Evolutionary conservation across 2,113 vertebrate species (phyloP).

Genomic region (Cromileptes altivelis): DNA sequence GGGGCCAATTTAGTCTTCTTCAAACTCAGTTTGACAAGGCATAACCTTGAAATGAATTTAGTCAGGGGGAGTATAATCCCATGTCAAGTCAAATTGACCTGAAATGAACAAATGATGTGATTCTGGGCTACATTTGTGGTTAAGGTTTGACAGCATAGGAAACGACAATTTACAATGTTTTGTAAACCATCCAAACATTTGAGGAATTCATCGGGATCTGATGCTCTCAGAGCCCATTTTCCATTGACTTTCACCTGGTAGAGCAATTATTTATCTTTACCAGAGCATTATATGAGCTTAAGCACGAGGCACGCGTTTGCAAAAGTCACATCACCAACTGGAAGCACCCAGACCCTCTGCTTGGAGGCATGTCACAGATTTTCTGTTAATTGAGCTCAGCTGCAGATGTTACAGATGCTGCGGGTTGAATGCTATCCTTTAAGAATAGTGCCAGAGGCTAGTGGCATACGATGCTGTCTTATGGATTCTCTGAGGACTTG

Average conservation of each 20-base stretch:
- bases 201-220: not conserved
- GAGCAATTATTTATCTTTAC: constrained; percentile 1
- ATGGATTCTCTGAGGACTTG: constrained; percentile 39
- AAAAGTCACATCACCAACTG: constrained; percentile 1
- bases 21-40: constrained; percentile 12
- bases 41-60: constrained; percentile 2
- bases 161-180: constrained; percentile 27
- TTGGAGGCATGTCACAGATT: constrained; percentile 48
- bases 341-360: constrained; percentile 1
- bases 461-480: constrained; percentile 23
- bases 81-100: constrained; percentile 8
- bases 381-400: constrained; percentile 31
- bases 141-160: constrained; percentile 2
- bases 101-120: constrained; percentile 16
- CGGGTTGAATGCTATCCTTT: not conserved
- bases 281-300: not conserved
- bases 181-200: constrained; percentile 14
- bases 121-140: not conserved
- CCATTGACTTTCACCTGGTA: constrained; percentile 2
- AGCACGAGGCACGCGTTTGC: not conserved
- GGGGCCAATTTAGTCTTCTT: not conserved
- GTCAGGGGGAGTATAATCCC: not conserved
- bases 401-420: constrained; percentile 42
- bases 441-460: constrained; percentile 27
- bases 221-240: not conserved